Conservation (phyloP, 2,888 invertebrate genomes). For the Helicoverpa assulta region DNA sequence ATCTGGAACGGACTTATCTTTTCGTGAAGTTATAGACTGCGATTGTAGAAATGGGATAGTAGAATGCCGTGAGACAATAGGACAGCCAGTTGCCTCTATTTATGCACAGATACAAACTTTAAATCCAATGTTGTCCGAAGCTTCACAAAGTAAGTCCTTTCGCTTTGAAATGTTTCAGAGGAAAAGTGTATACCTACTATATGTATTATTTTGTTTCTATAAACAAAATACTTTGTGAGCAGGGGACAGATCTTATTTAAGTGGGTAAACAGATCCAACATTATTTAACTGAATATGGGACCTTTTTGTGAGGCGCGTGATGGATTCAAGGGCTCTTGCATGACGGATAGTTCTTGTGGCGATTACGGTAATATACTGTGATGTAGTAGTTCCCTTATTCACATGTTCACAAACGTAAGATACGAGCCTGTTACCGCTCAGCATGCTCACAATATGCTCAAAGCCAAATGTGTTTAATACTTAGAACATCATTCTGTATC, state of each 20-base stretch:
- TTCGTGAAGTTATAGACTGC: conserved; percentile 32
- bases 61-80: conserved; percentile 37
- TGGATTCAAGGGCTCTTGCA: background rate
- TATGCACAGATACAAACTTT: conserved; percentile 47
- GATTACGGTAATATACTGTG: background rate
- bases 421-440: too few species aligned
- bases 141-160: conserved; percentile 33
- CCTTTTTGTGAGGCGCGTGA: background rate
- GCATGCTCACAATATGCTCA: too few species aligned
- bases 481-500: too few species aligned
- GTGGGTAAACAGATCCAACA: conserved; percentile 2
- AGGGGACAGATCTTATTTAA: background rate
- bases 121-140: conserved; percentile 30
- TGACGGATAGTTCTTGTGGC: background rate
- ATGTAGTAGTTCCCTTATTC: background rate
- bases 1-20: conserved; percentile 30
- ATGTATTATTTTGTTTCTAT: conserved; percentile 6
- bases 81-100: conserved; percentile 26
- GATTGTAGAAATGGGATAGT: conserved; percentile 34
- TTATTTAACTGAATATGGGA: background rate
- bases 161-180: conserved; percentile 26
- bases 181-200: background rate
- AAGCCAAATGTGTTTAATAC: too few species aligned
- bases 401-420: background rate
- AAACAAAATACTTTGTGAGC: background rate